Evolutionary conservation across 2,797 vertebrate genomes (phyloP), one percentile per base, ranked within the genome.

Genomic region (Galagoides demidoff): DNA sequence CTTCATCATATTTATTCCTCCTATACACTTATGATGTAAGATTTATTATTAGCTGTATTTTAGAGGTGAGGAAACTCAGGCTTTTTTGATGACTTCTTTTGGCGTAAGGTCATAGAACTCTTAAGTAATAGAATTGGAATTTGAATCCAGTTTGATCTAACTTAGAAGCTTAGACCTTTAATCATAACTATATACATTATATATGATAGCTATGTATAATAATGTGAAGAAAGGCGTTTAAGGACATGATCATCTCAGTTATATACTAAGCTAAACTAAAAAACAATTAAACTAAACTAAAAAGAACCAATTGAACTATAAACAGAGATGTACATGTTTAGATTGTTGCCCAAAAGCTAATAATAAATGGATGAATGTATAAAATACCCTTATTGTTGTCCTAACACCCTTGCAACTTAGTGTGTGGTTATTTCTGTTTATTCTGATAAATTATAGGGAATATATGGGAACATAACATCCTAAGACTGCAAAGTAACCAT

Each of bases 101-200:
- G 45, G 10, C 25, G 3, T 16, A 85, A 85, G 37, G 31, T 89
- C 55, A 55, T 76, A 88, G 61, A 83, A 83, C 49, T 92, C 49
- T 95, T 95, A 61, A 29, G 31, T 76, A 61, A 12, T 79, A 39
- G 81, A 85, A 77, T 87, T 84, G 16, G 29, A 86, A 85, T 84
- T 94, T 90, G 71, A 82, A 85, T n/a, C 25, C 66, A 94, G 68
- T 16, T 94, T 96, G 73, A 45, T 88, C 31, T 87, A 82, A 90
- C 77, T 93, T 77, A 70, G 74, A 91, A 90, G 79, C 12, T 12
- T 76, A 34, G 70, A 76, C 7, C 1, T 49, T 90, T 76, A 93
- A 49, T 70, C n/a, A 23, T 87, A 77, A 70, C 27, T 81, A 5
- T 43, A 34, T 39, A 45, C 11, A 39, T 85, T 68, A 34, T 70